These are phyloP conservation scores for Andrena fulva DNA, from an alignment of 2,888 invertebrate genomes.

Conservation along the genomic window DNA sequence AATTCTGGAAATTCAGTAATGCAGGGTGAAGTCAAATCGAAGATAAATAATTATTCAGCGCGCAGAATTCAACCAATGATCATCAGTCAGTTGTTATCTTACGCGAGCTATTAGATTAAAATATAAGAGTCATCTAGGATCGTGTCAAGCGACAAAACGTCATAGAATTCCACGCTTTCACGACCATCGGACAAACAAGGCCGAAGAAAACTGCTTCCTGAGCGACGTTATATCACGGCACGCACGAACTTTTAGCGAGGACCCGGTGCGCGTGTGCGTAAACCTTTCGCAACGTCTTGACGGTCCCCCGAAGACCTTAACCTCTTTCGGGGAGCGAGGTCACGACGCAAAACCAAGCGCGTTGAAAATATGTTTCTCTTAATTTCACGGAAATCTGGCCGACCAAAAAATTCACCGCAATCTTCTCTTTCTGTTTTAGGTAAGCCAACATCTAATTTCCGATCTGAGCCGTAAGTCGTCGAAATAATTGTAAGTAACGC, in stretches of 20 bases:
- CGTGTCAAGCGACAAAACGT: background rate
- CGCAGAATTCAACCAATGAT: too few species aligned
- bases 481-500: slow-evolving; percentile 54
- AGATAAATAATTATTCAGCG: too few species aligned
- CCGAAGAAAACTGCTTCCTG: slow-evolving; percentile 21
- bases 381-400: slow-evolving; percentile 56
- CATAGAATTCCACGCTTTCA: background rate
- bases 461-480: slow-evolving; percentile 33
- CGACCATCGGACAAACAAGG: slow-evolving; percentile 4
- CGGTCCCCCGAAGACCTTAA: slow-evolving; percentile 70
- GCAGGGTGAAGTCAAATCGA: too few species aligned
- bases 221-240: slow-evolving; percentile 28
- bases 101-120: too few species aligned
- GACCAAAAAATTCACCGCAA: background rate
- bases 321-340: slow-evolving; percentile 69
- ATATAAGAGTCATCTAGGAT: too few species aligned
- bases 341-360: slow-evolving; percentile 34
- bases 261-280: slow-evolving; percentile 25
- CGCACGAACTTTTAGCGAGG: slow-evolving; percentile 28
- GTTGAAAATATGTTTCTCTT: slow-evolving; percentile 62
- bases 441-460: slow-evolving; percentile 68
- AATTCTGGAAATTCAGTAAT: too few species aligned
- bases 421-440: slow-evolving; percentile 73
- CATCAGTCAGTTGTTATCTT: too few species aligned
- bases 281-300: slow-evolving; percentile 54